phyloP scores from a whole-genome alignment of 2,888 invertebrate species.

The Celastrina argiolus region DNA sequence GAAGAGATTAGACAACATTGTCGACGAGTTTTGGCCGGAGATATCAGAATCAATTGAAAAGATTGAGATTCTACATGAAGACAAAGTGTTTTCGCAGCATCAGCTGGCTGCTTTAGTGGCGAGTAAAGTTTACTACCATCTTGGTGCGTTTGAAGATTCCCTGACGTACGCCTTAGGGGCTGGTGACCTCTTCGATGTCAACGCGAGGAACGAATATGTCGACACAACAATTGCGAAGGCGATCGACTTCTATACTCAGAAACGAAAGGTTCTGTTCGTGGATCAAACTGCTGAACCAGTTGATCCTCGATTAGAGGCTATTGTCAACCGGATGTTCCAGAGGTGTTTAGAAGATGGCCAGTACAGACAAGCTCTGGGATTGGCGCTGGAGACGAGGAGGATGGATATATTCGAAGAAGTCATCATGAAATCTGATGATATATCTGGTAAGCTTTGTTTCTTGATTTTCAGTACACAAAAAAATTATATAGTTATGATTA shows the following conservation, averaged over 20 bases:
- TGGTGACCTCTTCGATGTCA: constrained; percentile 96
- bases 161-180: constrained; percentile 98
- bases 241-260: constrained; percentile 96
- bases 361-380: constrained; percentile 95
- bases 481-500: no score
- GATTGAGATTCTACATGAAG: constrained; percentile 97
- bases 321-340: constrained; percentile 98
- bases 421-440: constrained; percentile 94
- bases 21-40: constrained; percentile 99
- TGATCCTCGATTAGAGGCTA: constrained; percentile 90
- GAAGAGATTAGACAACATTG: constrained; percentile 93
- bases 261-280: constrained; percentile 85
- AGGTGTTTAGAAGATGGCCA: constrained; percentile 96
- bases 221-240: constrained; percentile 98
- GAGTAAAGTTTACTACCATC: constrained; percentile 98
- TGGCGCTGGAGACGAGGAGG: constrained; percentile 96
- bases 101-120: constrained; percentile 97
- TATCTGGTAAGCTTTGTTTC: constrained; percentile 69
- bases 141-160: constrained; percentile 98
- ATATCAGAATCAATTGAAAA: constrained; percentile 98
- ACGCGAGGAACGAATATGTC: constrained; percentile 95
- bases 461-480: no score
- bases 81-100: constrained; percentile 90
- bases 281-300: constrained; percentile 83
- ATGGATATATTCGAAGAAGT: constrained; percentile 98